These are phyloP conservation scores for Halocynthia aurantium DNA, from an alignment of 23 tunicate species.

Conservation along the genomic window DNA sequence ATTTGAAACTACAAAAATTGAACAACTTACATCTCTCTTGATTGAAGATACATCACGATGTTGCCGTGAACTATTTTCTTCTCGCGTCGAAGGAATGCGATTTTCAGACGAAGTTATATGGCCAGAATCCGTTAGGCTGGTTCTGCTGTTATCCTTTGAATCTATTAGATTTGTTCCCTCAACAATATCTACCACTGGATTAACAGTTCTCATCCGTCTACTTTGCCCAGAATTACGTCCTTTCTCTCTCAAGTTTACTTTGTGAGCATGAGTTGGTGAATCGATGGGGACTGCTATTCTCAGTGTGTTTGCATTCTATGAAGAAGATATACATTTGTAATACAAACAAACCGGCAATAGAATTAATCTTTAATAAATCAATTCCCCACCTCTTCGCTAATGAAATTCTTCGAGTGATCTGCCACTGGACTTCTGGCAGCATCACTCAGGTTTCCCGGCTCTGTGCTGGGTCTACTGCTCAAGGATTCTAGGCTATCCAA, in stretches of 20 bases:
- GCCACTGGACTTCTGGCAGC: slow-evolving; percentile 5
- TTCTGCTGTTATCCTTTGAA: slow-evolving; percentile 9
- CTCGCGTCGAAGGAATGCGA: slow-evolving; percentile 1
- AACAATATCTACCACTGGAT: slow-evolving; percentile 21
- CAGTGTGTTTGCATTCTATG: slow-evolving; percentile 14
- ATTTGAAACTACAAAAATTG: too few relatives aligned
- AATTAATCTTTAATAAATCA: too few relatives aligned
- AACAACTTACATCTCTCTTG: slow-evolving; percentile 18
- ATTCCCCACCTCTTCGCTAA: too few relatives aligned
- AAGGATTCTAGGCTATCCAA: slow-evolving; percentile 65
- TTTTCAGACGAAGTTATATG: slow-evolving; percentile 11
- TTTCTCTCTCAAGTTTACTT: not conserved
- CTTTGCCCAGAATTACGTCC: not conserved
- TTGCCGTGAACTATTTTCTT: slow-evolving; percentile 1
- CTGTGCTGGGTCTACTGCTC: slow-evolving; percentile 6
- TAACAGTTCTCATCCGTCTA: not conserved
- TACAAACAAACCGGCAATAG: not conserved
- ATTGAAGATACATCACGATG: not conserved
- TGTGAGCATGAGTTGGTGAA: slow-evolving; percentile 1
- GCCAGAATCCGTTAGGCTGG: slow-evolving; percentile 21
- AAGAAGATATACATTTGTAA: not conserved
- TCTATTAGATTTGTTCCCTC: not conserved
- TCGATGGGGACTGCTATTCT: slow-evolving; percentile 13
- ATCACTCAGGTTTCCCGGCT: not conserved
- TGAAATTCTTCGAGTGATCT: too few relatives aligned